Base-by-base conservation (phyloP, 2,797 vertebrate species). In the Falco columbarius region DNA sequence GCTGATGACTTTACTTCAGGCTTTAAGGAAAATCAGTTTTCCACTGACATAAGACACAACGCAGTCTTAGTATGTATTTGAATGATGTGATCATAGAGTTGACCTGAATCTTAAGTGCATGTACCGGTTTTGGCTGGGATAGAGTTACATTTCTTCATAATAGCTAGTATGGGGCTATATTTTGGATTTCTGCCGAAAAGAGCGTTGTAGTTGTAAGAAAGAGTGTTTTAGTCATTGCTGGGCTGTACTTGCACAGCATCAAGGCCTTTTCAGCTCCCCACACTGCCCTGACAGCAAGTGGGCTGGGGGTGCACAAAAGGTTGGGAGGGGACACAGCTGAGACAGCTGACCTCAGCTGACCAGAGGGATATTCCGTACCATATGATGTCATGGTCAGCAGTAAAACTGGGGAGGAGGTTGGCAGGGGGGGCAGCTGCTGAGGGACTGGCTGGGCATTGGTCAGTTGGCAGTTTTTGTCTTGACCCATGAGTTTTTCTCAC, bases 381-480 rank as follows among this genome's bases (percentile, higher is more conserved):
- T 40, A 44, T 12, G 13, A 14, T 1, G 1, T 49, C 3, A 3
- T 32, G 19, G 4, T 63, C 26, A 65, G 22, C 32, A 51, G 36
- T 52, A 63, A 61, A 73, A 59, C 14, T 38, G 14, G 2, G 3
- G 8, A 3, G 5, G 14, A 38, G 4, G 12, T 12, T n/a, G 38
- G 15, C 42, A 0, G 4, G 17, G 6, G 3, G 3, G 2, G 38
- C 4, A 5, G 9, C 27, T 88, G 12, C 46, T 26, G 0, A 3
- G 16, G 58, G 18, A 58, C 21, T 58, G 12, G 15, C 46, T n/a
- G 27, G 24, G 11, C 29, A 46, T 26, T 0, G 0, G 6, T 52
- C 2, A 0, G 11, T 30, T 66, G 14, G 24, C 9, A 44, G 4
- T 1, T 89, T 86, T 76, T 70, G 4, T 70, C 30, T 46, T 73